Conservation (phyloP, 2,797 vertebrate species). For the Lagodon rhomboides region DNA sequence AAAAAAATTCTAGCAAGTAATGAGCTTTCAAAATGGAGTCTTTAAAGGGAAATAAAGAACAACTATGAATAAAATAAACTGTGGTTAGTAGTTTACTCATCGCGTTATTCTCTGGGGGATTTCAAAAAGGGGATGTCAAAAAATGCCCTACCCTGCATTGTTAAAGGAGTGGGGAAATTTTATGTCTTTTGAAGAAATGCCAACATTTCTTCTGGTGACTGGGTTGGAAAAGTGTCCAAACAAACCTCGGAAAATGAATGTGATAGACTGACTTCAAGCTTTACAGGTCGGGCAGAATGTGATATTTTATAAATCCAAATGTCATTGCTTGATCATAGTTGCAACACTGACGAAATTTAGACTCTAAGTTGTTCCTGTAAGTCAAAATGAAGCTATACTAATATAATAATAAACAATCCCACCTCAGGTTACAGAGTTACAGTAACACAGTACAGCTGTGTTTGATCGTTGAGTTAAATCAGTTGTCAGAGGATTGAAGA, state of each 20-base stretch:
- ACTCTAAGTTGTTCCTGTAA: not conserved
- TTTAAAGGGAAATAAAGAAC: constrained; percentile 3
- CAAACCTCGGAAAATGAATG: not conserved
- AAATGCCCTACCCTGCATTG: too few species aligned
- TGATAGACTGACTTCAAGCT: too few species aligned
- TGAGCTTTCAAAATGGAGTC: not conserved
- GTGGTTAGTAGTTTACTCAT: not conserved
- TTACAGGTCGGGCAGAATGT: not conserved
- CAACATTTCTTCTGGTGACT: too few species aligned
- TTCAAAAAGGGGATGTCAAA: too few species aligned
- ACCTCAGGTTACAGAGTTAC: too few species aligned
- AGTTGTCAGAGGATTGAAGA: not conserved
- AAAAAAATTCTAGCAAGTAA: not conserved
- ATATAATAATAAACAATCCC: not conserved
- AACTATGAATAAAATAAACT: not conserved
- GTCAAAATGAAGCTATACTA: not conserved
- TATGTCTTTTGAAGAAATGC: too few species aligned
- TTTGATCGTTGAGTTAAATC: not conserved
- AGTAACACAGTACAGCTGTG: too few species aligned
- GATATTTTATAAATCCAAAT: not conserved
- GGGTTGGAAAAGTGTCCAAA: not conserved
- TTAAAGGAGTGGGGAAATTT: too few species aligned
- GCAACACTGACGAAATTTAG: not conserved
- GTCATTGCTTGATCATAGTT: not conserved
- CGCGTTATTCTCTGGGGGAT: too few species aligned